Percentiles rank a stretch among this genome's conserved stretches.
Conservation (phyloP, 2,888 invertebrate species). For the Leucozona laternaria region DNA sequence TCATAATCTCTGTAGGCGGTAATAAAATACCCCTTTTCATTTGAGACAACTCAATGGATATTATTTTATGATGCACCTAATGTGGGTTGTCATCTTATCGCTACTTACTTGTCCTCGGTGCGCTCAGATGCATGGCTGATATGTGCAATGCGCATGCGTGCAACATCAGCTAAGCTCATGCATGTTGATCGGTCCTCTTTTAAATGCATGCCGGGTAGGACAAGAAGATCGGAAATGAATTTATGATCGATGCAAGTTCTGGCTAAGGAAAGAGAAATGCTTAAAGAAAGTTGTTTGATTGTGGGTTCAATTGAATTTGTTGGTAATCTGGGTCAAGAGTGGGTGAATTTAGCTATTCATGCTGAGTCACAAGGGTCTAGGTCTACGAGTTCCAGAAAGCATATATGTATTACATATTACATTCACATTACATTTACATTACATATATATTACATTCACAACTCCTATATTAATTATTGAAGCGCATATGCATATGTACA, state of each 20-base stretch:
- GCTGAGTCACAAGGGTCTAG: background rate
- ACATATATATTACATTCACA: too few relatives aligned
- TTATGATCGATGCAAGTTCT: conserved; percentile 39
- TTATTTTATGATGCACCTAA: conserved; percentile 69
- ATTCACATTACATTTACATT: too few relatives aligned
- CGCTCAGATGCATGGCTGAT: conserved; percentile 26
- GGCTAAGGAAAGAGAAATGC: conserved; percentile 40
- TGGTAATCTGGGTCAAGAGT: conserved; percentile 44
- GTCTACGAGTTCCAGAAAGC: background rate
- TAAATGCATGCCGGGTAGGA: conserved; percentile 10
- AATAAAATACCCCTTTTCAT: conserved; percentile 67
- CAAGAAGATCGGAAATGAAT: conserved; percentile 18
- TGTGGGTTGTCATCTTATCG: conserved; percentile 68
- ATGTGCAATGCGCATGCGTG: conserved; percentile 33
- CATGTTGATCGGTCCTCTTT: conserved; percentile 48
- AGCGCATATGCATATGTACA: too few relatives aligned
- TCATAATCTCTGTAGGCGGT: conserved; percentile 67
- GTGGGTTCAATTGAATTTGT: conserved; percentile 35
- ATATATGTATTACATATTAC: too few relatives aligned
- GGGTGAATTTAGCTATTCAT: background rate
- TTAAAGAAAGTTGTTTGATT: conserved; percentile 39
- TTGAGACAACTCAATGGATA: conserved; percentile 70
- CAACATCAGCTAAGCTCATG: background rate
- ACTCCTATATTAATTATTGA: too few relatives aligned
- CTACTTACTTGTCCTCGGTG: conserved; percentile 18